Evolutionary conservation across 1,140 invertebrate species (phyloP).

Genomic region (Drosophila nebulosa): DNA sequence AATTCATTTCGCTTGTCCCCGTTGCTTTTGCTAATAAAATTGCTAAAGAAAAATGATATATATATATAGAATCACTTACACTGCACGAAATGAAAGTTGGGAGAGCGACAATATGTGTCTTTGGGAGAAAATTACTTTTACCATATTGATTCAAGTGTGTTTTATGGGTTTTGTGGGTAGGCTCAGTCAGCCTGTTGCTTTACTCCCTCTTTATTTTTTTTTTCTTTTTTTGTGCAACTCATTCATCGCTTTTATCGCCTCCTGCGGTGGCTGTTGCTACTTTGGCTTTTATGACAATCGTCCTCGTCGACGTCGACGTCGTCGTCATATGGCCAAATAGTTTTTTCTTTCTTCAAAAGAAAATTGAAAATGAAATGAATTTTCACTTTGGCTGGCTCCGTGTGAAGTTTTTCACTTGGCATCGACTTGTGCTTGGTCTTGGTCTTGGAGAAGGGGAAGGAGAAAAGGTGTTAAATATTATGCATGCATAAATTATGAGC

Average conservation of each 20-base stretch:
- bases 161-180: conserved; percentile 4
- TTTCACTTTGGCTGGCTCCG: conserved; percentile 7
- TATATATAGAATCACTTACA: conserved; percentile 15
- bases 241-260: not conserved
- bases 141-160: not conserved
- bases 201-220: no score
- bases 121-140: not conserved
- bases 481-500: conserved; percentile 51
- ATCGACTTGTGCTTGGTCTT: not conserved
- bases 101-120: not conserved
- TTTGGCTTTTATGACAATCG: not conserved
- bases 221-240: conserved; percentile 8
- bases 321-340: not conserved
- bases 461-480: conserved; percentile 35
- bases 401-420: conserved; percentile 22
- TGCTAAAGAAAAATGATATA: not conserved
- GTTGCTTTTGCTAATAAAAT: conserved; percentile 52
- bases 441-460: no score
- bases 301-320: not conserved
- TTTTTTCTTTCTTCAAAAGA: not conserved
- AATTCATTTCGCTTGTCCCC: conserved; percentile 45
- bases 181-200: conserved; percentile 40
- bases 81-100: conserved; percentile 1
- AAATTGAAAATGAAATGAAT: conserved; percentile 18
- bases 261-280: not conserved